Conservation (phyloP, 2,113 vertebrate species). For the Pseudorhombus dupliciocellatus region DNA sequence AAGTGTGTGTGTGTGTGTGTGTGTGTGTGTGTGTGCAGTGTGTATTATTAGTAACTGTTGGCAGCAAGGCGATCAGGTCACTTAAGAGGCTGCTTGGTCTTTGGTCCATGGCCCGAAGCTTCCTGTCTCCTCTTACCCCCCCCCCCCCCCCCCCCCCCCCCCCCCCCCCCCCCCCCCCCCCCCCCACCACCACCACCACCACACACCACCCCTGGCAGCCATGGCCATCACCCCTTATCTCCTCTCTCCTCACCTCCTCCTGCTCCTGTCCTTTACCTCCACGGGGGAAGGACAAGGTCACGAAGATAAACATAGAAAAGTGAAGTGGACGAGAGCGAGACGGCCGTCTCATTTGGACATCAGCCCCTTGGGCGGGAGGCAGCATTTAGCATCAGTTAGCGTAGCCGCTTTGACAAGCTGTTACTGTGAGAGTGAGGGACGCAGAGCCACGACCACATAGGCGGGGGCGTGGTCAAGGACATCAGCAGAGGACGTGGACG, state of each 20-base stretch:
- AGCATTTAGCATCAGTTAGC: conserved; percentile 86
- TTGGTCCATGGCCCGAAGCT: conserved; percentile 85
- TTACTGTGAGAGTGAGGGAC: conserved; percentile 69
- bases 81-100: conserved; percentile 83
- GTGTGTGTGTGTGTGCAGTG: conserved; percentile 41
- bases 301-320: conserved; percentile 72
- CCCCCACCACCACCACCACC: conserved; percentile 47
- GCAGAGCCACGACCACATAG: too few species aligned
- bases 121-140: conserved; percentile 62
- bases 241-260: conserved; percentile 48
- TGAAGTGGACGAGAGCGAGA: conserved; percentile 58
- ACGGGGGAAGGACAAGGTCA: conserved; percentile 73
- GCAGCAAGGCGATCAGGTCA: conserved; percentile 79
- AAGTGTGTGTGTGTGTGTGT: conserved; percentile 12
- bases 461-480: too few species aligned
- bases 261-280: conserved; percentile 69
- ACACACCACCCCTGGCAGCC: conserved; percentile 65
- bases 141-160: conserved; percentile 43
- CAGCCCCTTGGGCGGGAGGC: conserved; percentile 84
- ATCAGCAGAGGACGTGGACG: background rate
- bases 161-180: conserved; percentile 59
- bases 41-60: conserved; percentile 80
- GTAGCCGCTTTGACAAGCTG: conserved; percentile 86
- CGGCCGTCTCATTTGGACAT: conserved; percentile 86
- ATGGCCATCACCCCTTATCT: conserved; percentile 70